Conservation (phyloP, 2,888 invertebrate genomes). For the Lampropteryx suffumata region DNA sequence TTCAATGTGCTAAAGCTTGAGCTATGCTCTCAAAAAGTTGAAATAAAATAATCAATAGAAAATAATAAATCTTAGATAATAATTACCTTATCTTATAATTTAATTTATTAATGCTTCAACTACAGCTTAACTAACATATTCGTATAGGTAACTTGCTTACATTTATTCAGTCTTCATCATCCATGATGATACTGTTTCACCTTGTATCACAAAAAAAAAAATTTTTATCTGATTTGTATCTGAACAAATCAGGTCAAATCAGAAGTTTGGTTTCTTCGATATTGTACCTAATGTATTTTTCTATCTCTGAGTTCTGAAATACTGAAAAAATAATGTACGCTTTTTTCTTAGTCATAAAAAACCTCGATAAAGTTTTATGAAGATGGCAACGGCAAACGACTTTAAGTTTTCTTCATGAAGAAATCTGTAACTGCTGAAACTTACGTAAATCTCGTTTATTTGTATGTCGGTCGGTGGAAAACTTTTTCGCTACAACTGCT, state of each 20-base stretch:
- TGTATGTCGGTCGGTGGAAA: slow-evolving; percentile 24
- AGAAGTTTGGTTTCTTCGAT: not conserved
- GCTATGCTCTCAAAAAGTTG: too few relatives aligned
- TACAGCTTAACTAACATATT: too few relatives aligned
- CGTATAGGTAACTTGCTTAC: too few relatives aligned
- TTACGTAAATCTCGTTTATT: slow-evolving; percentile 33
- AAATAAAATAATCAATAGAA: too few relatives aligned
- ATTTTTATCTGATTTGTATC: too few relatives aligned
- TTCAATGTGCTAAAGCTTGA: too few relatives aligned
- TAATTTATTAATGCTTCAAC: too few relatives aligned
- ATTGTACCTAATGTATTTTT: not conserved
- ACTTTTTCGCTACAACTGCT: slow-evolving; percentile 15
- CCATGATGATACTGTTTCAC: too few relatives aligned
- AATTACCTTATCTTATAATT: too few relatives aligned
- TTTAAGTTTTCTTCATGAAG: slow-evolving; percentile 36
- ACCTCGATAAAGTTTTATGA: slow-evolving; percentile 33
- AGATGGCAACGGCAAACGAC: slow-evolving; percentile 32
- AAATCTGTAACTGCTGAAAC: slow-evolving; percentile 35
- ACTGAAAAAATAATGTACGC: slow-evolving; percentile 5
- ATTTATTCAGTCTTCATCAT: too few relatives aligned
- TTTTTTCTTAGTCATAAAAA: slow-evolving; percentile 27
- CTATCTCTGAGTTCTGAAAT: not conserved
- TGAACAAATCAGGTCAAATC: not conserved
- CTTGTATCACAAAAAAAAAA: too few relatives aligned
- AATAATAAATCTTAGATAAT: too few relatives aligned